A percentile compares a stretch with the other conserved stretches of the same genome.
phyloP scores from a whole-genome alignment of 2,113 vertebrate genomes.

The Macaca nemestrina region DNA sequence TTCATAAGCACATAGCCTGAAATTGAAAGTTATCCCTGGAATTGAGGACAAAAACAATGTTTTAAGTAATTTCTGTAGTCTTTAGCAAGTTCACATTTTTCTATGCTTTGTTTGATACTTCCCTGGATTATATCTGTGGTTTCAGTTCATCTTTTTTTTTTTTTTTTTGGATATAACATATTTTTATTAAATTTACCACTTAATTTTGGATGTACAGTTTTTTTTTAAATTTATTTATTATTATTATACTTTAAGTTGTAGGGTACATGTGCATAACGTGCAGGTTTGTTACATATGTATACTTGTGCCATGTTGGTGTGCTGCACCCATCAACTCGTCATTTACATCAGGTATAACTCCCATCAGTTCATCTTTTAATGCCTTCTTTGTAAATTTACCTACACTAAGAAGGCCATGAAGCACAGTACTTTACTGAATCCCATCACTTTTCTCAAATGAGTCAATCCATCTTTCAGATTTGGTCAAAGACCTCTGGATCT shows the following conservation, averaged over 20 bases:
- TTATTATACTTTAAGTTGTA: too few relatives aligned
- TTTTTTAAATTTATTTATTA: too few relatives aligned
- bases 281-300: too few relatives aligned
- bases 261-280: too few relatives aligned
- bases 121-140: neutral
- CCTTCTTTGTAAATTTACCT: neutral
- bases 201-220: too few relatives aligned
- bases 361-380: neutral
- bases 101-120: neutral
- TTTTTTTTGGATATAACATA: too few relatives aligned
- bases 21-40: neutral
- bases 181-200: too few relatives aligned
- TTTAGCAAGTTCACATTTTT: neutral
- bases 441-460: neutral
- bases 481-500: too few relatives aligned
- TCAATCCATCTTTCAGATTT: neutral
- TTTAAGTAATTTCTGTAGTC: conserved; percentile 12
- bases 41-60: neutral
- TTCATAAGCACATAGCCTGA: neutral
- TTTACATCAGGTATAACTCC: too few relatives aligned
- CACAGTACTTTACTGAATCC: neutral
- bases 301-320: too few relatives aligned
- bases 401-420: neutral
- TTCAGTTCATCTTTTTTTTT: neutral
- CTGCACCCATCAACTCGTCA: too few relatives aligned